Conservation (phyloP, 2,888 invertebrate genomes). For the Ichneumoninae sp. region DNA sequence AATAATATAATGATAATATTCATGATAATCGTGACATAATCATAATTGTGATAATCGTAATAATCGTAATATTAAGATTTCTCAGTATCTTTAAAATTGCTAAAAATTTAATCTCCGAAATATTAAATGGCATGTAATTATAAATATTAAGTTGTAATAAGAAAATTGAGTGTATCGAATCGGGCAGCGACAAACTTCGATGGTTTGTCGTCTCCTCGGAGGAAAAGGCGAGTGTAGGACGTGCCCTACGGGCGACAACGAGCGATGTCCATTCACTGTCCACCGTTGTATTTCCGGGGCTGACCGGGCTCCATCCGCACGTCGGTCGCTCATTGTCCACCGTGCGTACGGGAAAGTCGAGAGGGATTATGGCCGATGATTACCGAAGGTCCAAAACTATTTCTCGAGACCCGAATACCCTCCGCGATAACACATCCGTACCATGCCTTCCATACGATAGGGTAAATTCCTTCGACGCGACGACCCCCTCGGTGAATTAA, state of each 20-base stretch:
- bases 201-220: neutral
- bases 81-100: neutral
- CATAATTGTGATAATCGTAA: too few species aligned
- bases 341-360: slow-evolving; percentile 8
- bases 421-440: neutral
- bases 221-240: neutral
- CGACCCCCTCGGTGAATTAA: neutral
- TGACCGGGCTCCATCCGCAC: slow-evolving; percentile 7
- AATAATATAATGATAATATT: too few species aligned
- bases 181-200: slow-evolving; percentile 5
- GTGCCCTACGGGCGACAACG: neutral
- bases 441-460: neutral
- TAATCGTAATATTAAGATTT: neutral
- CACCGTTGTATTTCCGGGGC: slow-evolving; percentile 6
- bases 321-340: slow-evolving; percentile 6
- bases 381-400: neutral
- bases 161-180: slow-evolving; percentile 38
- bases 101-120: too few species aligned
- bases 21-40: too few species aligned
- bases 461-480: neutral
- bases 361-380: slow-evolving; percentile 8
- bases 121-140: too few species aligned
- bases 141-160: slow-evolving; percentile 25
- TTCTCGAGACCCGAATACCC: neutral
- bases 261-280: slow-evolving; percentile 7